A percentile compares a stretch with the other conserved stretches of the same genome.
Conservation (phyloP, 2,797 vertebrate species). For the Cyclura pinguis region DNA sequence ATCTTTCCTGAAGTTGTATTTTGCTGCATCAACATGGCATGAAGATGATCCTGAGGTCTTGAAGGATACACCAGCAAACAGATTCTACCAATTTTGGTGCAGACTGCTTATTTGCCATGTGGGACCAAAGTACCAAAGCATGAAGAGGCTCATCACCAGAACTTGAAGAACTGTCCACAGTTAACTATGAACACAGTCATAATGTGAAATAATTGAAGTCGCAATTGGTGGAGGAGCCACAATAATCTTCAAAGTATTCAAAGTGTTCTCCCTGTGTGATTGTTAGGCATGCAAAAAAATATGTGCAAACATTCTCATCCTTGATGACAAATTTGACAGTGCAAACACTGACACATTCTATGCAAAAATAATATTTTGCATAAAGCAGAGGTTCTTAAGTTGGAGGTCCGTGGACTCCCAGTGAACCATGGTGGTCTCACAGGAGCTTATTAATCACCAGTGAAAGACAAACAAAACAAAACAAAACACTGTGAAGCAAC, state of each 20-base stretch:
- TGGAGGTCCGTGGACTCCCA: too few relatives aligned
- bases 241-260: too few relatives aligned
- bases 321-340: too few relatives aligned
- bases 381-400: background rate
- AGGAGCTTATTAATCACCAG: background rate
- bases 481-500: constrained; percentile 15
- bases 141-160: background rate
- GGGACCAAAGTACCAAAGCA: background rate
- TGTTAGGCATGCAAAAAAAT: too few relatives aligned
- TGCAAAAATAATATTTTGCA: background rate
- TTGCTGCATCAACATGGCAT: background rate
- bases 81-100: background rate
- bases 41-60: background rate
- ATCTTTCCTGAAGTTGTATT: background rate
- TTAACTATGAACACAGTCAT: background rate
- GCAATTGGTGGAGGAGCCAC: background rate
- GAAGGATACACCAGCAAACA: background rate
- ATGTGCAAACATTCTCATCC: too few relatives aligned
- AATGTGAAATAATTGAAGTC: background rate
- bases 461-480: background rate
- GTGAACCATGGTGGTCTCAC: too few relatives aligned
- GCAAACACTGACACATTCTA: background rate
- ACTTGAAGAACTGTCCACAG: background rate
- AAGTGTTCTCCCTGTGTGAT: too few relatives aligned
- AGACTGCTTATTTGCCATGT: background rate